Evolutionary conservation across 2,113 vertebrate species (phyloP), one percentile per base, ranked within the genome.

Genomic region (Potamarius usumacintae): DNA sequence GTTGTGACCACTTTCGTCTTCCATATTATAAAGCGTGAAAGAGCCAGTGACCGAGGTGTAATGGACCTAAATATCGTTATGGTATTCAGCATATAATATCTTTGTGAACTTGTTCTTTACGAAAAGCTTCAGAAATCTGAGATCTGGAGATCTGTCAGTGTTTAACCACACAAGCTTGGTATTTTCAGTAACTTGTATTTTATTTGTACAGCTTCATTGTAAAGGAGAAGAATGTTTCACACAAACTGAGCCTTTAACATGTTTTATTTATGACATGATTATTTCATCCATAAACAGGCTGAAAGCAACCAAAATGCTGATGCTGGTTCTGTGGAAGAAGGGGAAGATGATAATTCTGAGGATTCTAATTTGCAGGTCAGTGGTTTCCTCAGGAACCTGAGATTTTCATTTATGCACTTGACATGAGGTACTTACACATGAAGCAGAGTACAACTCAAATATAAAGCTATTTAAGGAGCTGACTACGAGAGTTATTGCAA

Each of bases 331-430:
- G 90, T 96, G 86, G 96, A 97, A 94, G 91, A 94, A 0, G 96
- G 95, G 80, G 96, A 96, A 91, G 95, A 94, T 92, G 96, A 97
- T 94, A 94, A 94, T 91, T 92, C 96, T 9, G 93, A 96, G 85
- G 97, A 97, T 90, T 94, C 95, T 89, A 96, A 98, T 90, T 95
- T 99, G 93, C 96, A 97, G 94, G 98, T 97, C 79, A 92, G 92
- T 90, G 4, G 10, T 53, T 53, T 55, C 53, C 4, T 15, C 55
- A 27, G 5, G 6, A 55, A 53, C 5, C 15, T 17, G 52, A 78
- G 48, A 48, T 42, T 72, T 20, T 30, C 18, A 6, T 25, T 9
- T 9, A 1, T 77, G 48, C 74, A 77, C 10, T 12, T 76, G 20
- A 52, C 4, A 2, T 34, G 30, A 25, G 17, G 0, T 71, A 27